phyloP scores from a whole-genome alignment of 2,113 vertebrate species.

The Xiphophorus maculatus region DNA sequence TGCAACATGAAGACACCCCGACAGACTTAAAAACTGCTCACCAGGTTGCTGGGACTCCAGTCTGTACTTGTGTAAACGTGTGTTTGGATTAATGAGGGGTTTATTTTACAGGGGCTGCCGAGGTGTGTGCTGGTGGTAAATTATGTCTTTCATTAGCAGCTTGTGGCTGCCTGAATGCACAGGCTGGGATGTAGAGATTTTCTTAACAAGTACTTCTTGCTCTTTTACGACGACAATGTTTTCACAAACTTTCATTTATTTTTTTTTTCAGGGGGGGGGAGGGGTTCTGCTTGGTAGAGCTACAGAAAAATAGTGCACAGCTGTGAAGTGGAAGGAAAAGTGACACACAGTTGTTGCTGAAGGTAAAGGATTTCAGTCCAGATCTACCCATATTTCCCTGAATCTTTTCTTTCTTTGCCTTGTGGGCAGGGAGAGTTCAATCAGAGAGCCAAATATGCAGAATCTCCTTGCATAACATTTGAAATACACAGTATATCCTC shows the following conservation, averaged over 20 bases:
- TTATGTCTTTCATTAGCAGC: slow-evolving; percentile 28
- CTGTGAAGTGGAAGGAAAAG: background rate
- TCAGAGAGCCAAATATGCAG: background rate
- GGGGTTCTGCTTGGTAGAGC: background rate
- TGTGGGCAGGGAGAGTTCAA: background rate
- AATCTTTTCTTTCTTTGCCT: background rate
- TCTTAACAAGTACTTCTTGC: background rate
- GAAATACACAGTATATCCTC: no score
- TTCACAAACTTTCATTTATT: background rate
- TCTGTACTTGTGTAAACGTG: slow-evolving; percentile 25
- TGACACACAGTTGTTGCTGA: background rate
- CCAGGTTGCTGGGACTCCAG: slow-evolving; percentile 24
- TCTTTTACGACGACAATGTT: background rate
- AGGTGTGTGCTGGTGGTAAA: slow-evolving; percentile 40
- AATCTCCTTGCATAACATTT: no score
- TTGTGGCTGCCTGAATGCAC: slow-evolving; percentile 5
- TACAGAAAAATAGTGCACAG: background rate
- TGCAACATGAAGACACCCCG: slow-evolving; percentile 71
- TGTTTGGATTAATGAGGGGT: slow-evolving; percentile 43
- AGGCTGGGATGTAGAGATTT: background rate
- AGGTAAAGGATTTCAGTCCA: background rate
- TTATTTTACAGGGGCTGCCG: slow-evolving; percentile 59
- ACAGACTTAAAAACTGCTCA: slow-evolving; percentile 50
- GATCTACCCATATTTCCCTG: background rate
- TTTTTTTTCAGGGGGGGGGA: no score